These are phyloP conservation scores for Falcunculus frontatus DNA, from an alignment of 2,113 vertebrate species.

Conservation along the genomic window DNA sequence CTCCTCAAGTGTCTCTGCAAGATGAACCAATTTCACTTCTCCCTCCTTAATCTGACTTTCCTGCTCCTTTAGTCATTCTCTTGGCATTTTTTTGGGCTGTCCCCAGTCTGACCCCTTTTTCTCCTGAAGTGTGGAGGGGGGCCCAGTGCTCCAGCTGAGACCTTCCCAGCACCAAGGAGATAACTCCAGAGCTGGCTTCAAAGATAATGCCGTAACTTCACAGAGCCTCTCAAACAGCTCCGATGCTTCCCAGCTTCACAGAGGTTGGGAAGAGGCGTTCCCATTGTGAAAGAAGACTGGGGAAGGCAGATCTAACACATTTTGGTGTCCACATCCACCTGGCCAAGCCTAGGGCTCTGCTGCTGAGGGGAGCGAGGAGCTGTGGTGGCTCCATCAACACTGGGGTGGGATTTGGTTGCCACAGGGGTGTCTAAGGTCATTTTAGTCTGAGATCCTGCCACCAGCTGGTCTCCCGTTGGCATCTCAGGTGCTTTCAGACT, in stretches of 20 bases:
- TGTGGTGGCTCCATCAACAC: background rate
- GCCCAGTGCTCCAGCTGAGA: background rate
- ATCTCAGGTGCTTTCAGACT: background rate
- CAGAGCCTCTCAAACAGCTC: background rate
- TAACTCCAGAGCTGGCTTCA: background rate
- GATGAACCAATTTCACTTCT: background rate
- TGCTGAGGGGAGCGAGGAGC: background rate
- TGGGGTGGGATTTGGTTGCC: background rate
- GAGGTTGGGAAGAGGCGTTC: background rate
- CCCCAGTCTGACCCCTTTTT: constrained; percentile 10
- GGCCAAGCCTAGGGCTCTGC: background rate
- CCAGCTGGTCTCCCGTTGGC: background rate
- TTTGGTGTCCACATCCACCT: background rate
- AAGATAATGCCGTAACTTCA: background rate
- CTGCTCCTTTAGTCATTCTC: background rate
- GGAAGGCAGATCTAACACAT: background rate
- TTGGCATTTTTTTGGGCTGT: background rate
- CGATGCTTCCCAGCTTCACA: background rate
- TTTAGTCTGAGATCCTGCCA: background rate
- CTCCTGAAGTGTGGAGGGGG: background rate
- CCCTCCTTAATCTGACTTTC: background rate
- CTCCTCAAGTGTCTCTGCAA: background rate
- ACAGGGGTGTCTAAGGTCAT: background rate
- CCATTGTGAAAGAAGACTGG: background rate
- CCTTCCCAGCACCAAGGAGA: background rate